Base-by-base conservation (phyloP, 2,888 invertebrate genomes). In the Tetropium fuscum region DNA sequence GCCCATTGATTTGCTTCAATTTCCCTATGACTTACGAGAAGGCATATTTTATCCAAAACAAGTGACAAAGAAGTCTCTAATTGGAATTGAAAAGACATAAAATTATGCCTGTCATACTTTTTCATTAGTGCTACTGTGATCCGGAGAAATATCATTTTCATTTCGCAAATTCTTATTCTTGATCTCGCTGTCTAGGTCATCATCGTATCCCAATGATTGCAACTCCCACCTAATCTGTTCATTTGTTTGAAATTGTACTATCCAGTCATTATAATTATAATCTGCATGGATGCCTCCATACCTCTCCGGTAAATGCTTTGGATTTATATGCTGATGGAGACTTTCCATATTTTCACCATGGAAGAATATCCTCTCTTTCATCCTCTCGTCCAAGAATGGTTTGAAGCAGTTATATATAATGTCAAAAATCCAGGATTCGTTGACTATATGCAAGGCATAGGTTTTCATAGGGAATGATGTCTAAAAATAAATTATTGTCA, bases 391-490 rank as follows among this genome's bases (percentile, higher is more conserved):
- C 16, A 94, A 81, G 16, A 94, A 83, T 0, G 93, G 93, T 71
- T 91, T 92, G 80, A 94, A 93, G 11, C 93, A 87, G 64, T 87
- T 88, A 78, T 89, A 92, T 47, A 91, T 88, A 64, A 90, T 88
- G 78, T 92, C 92, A 76, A 93, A 93, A 4, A 91, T 80, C 92
- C 93, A 93, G 0, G 92, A 90, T 76, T 93, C 91, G 78, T 92
- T 89, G 25, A 93, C 85, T 47, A 94, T 86, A 80, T 94, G 93
- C 54, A 93, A 87, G 0, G 91, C 89, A 64, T 90, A 83, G 0
- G 90, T 90, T 47, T 87, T 87, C 74, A 91, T 85, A 0, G 93
- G 93, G 77, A 91, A 91, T 51, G 90, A 87, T 0, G 90, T 87
- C 90, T 90, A 80, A 5, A 84, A 81, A 16, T 34, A 27, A 58